Evolutionary conservation across 2,797 vertebrate species (phyloP).

Genomic region (Calcarius lapponicus): DNA sequence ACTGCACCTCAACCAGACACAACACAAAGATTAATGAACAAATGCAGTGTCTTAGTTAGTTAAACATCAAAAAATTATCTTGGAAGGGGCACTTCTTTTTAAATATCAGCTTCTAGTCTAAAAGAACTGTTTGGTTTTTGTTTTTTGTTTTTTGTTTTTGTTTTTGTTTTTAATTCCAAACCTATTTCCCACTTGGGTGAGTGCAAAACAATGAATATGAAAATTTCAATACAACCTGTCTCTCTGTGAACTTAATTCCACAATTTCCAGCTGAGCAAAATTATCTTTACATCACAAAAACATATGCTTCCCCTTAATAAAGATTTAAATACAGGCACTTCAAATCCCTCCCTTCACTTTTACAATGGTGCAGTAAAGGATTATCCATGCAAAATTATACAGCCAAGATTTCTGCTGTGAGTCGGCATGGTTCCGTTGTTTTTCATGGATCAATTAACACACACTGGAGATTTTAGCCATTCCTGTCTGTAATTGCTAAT

Average conservation of each 20-base stretch:
- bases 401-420: slow-evolving; percentile 27
- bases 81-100: background rate
- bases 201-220: background rate
- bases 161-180: background rate
- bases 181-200: background rate
- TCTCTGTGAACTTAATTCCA: slow-evolving; percentile 24
- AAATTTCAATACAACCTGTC: background rate
- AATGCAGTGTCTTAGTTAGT: background rate
- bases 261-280: slow-evolving; percentile 40
- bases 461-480: background rate
- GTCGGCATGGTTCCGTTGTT: background rate
- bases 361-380: background rate
- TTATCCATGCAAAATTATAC: background rate
- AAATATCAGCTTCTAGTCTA: background rate
- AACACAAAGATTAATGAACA: slow-evolving; percentile 21
- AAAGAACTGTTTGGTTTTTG: background rate
- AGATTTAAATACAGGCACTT: slow-evolving; percentile 16
- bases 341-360: background rate
- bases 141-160: background rate
- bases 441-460: slow-evolving; percentile 44
- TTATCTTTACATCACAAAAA: slow-evolving; percentile 8
- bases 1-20: background rate
- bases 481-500: slow-evolving; percentile 2
- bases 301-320: slow-evolving; percentile 23
- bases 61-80: background rate